Conservation (phyloP, 1,140 invertebrate genomes). For the Streblospio benedicti region DNA sequence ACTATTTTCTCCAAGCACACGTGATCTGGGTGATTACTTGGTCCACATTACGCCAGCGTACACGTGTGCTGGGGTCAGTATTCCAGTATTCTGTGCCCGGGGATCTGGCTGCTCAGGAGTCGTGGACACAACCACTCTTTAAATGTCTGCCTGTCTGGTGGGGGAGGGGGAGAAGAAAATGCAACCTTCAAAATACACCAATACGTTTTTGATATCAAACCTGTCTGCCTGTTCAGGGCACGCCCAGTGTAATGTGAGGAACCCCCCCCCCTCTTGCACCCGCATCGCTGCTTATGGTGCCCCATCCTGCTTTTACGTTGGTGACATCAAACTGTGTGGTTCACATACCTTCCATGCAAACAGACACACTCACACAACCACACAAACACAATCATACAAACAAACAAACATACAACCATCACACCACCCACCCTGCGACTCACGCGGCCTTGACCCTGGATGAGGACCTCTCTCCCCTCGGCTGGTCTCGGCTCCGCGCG, state of each 20-base stretch:
- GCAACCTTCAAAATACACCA: too few species aligned
- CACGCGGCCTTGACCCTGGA: constrained; percentile 77
- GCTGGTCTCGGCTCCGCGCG: constrained; percentile 64
- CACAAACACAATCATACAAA: background rate
- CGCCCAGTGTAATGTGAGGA: background rate
- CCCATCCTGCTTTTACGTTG: background rate
- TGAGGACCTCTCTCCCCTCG: constrained; percentile 68
- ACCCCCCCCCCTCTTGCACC: background rate
- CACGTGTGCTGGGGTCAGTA: too few species aligned
- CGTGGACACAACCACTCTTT: too few species aligned
- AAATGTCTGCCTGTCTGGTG: too few species aligned
- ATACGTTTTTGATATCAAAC: background rate
- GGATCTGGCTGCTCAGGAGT: too few species aligned
- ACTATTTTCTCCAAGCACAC: too few species aligned
- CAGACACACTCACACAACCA: constrained; percentile 1
- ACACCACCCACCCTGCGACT: constrained; percentile 44
- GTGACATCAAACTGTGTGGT: too few species aligned
- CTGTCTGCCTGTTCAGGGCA: background rate
- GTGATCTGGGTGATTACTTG: too few species aligned
- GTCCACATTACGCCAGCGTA: too few species aligned
- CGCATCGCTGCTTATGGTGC: background rate
- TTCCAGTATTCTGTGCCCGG: too few species aligned
- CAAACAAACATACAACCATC: background rate
- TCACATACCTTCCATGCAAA: background rate
- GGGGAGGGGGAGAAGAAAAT: too few species aligned